phyloP scores from a whole-genome alignment of 2,888 invertebrate genomes.

The Tetragonisca angustula region DNA sequence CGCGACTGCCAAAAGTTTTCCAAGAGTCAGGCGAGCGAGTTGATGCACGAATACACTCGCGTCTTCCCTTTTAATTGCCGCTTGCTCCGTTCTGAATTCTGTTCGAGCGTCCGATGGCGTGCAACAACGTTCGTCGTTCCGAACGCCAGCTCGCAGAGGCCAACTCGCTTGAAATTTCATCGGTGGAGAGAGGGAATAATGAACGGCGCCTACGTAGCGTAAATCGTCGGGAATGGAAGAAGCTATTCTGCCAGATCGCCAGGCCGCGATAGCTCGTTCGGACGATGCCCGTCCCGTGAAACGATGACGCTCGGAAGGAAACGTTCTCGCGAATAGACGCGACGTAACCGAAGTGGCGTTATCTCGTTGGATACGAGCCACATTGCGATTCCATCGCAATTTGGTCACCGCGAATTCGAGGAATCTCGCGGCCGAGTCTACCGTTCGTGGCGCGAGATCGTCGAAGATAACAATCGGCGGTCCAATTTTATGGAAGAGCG shows the following conservation, averaged over 20 bases:
- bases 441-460: constrained; percentile 23
- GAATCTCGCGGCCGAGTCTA: constrained; percentile 16
- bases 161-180: neutral
- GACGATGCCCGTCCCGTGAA: neutral
- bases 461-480: constrained; percentile 67
- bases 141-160: neutral
- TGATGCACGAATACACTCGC: neutral
- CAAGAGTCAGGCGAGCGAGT: neutral
- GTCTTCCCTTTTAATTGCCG: neutral
- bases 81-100: neutral
- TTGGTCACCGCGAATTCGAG: constrained; percentile 36
- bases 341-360: constrained; percentile 14
- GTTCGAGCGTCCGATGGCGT: neutral
- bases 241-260: constrained; percentile 22
- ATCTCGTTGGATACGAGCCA: constrained; percentile 39
- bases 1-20: neutral
- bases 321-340: constrained; percentile 13
- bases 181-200: neutral
- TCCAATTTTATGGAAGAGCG: constrained; percentile 64
- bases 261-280: neutral
- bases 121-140: neutral
- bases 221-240: neutral
- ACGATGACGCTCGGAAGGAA: constrained; percentile 1
- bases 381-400: constrained; percentile 26
- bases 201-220: neutral